Evolutionary conservation across 1,140 invertebrate species (phyloP).

Genomic region (Platorchestia sp.): DNA sequence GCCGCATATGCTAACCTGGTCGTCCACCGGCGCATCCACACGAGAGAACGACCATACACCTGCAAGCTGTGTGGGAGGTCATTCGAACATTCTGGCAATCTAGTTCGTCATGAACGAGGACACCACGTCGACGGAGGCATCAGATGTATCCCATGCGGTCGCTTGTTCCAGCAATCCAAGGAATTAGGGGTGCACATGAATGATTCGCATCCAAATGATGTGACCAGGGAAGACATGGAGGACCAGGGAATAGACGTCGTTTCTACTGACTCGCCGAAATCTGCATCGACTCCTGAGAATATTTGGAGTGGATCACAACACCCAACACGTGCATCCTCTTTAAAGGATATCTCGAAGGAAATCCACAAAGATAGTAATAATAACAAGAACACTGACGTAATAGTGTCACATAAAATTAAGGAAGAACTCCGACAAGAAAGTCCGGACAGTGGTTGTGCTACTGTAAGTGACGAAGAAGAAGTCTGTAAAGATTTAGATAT

Average conservation of each 20-base stretch:
- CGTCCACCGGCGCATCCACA: slow-evolving; percentile 76
- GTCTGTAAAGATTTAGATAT: not conserved
- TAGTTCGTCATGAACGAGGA: slow-evolving; percentile 64
- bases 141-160: slow-evolving; percentile 65
- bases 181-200: slow-evolving; percentile 62
- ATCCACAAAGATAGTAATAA: not conserved
- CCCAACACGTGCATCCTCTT: not conserved
- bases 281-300: not conserved
- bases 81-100: slow-evolving; percentile 71
- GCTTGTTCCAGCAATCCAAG: slow-evolving; percentile 62
- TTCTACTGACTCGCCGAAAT: not conserved
- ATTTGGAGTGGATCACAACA: not conserved
- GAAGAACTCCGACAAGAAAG: slow-evolving; percentile 43
- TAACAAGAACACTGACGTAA: not conserved
- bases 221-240: slow-evolving; percentile 58
- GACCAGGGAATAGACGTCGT: not conserved
- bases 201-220: slow-evolving; percentile 64
- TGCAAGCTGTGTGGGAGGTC: slow-evolving; percentile 75
- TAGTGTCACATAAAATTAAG: not conserved
- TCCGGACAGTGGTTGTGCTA: slow-evolving; percentile 35
- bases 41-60: slow-evolving; percentile 74
- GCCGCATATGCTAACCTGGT: slow-evolving; percentile 73
- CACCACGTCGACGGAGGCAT: slow-evolving; percentile 66
- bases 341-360: not conserved
- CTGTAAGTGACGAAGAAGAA: slow-evolving; percentile 29